Base-by-base conservation (phyloP, 2,888 invertebrate genomes). In the Acleris cristana region DNA sequence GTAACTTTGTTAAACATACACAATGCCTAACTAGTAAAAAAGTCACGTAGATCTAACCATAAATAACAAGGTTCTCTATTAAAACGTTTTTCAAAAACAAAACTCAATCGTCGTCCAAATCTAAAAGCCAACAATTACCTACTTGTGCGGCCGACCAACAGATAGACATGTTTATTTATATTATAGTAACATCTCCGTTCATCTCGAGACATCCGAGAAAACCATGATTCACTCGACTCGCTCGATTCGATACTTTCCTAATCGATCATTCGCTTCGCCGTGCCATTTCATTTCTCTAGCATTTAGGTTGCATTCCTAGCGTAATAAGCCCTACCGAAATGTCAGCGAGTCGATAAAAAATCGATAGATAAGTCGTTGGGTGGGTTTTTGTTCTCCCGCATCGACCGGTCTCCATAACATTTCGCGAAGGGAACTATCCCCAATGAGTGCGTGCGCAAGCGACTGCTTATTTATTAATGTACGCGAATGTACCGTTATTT, bases 401-500 rank as follows among this genome's bases (percentile, higher is more conserved):
- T 84, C 79, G 82, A 77, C 76, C 76, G 78, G 78, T 76, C 76
- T 48, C n/a, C 18, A 77, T 79, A 81, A 81, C 83, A 84, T 78
- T 80, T 80, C 73, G 77, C 74, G 40, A 76, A 81, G 83, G 86
- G 83, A 78, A 77, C 78, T 79, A 76, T 80, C 78, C 83, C 83
- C 82, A 63, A 78, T 73, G 87, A 85, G 76, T 78, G 87, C 86
- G 76, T 78, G 85, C 87, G 86, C 87, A 84, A 74, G 70, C 74
- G 71, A 73, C 73, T 76, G 79, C 78, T 79, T 80, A 82, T 81
- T 80, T 83, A 76, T 74, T 78, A 79, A 81, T 80, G 79, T 82
- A 80, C 79, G 82, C 79, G 74, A 81, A 81, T 80, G 74, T 84
- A 83, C 87, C 86, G 89, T 89, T 89, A 88, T 81, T 79, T 79